phyloP scores from a whole-genome alignment of 92 coral and sea anemone genomes.

The Porites divaricata region DNA sequence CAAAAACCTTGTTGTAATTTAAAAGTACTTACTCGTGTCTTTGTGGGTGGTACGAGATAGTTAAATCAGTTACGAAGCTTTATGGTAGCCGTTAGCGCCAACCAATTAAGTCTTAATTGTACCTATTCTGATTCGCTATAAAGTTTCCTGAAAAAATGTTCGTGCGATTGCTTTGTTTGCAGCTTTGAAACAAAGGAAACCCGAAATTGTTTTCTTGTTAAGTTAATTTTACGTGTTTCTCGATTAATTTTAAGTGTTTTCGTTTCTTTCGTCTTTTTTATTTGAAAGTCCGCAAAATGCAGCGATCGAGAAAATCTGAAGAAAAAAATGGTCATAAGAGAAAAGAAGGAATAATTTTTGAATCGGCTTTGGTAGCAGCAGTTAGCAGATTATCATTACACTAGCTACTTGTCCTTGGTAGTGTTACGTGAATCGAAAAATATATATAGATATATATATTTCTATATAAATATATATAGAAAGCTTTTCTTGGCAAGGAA shows the following conservation, averaged over 20 bases:
- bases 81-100: conserved; percentile 29
- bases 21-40: conserved; percentile 27
- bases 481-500: no score
- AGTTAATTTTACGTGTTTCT: neutral
- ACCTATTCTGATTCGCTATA: neutral
- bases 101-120: conserved; percentile 43
- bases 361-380: no score
- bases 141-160: conserved; percentile 32
- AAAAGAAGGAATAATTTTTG: no score
- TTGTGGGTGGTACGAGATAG: conserved; percentile 43
- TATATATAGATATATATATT: no score
- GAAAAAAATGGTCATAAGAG: no score
- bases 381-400: no score
- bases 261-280: no score
- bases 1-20: conserved; percentile 23
- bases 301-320: no score
- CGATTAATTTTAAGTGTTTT: neutral
- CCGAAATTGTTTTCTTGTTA: neutral
- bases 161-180: conserved; percentile 9
- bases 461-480: no score
- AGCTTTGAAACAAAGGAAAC: neutral
- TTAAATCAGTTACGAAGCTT: conserved; percentile 33
- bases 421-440: no score
- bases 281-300: no score
- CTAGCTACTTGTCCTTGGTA: no score